Conservation (phyloP, 2,797 vertebrate species). For the Paguma larvata region DNA sequence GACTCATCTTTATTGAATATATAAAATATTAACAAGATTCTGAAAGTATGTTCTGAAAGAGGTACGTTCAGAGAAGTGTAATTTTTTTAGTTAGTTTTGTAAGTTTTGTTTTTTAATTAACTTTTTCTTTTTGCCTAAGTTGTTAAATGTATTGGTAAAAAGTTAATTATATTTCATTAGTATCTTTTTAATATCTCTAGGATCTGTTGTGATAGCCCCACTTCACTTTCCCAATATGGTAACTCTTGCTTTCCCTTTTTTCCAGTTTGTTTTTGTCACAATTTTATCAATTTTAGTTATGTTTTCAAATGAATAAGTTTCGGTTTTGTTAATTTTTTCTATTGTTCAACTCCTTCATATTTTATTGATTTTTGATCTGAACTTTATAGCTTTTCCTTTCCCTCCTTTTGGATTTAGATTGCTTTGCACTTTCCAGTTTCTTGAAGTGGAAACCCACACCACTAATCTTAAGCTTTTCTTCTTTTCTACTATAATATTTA, state of each 20-base stretch:
- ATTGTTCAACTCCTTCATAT: background rate
- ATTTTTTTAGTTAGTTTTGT: background rate
- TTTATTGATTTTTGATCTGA: background rate
- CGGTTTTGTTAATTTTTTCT: background rate
- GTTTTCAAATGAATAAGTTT: background rate
- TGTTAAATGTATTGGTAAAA: background rate
- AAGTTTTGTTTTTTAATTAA: background rate
- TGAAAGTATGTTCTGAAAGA: background rate
- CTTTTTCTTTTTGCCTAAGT: background rate
- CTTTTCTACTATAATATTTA: background rate
- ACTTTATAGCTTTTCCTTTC: background rate
- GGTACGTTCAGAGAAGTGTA: background rate
- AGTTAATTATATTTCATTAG: background rate
- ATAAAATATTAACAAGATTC: background rate
- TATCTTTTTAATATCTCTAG: background rate
- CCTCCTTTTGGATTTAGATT: background rate
- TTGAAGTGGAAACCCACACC: background rate
- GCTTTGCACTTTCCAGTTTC: constrained; percentile 20
- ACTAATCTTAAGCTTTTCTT: background rate
- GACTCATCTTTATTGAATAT: background rate
- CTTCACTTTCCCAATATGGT: background rate
- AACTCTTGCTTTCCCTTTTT: background rate
- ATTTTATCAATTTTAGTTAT: constrained; percentile 6
- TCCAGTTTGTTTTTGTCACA: background rate
- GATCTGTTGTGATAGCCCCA: background rate